Percentiles rank a stretch among this genome's conserved stretches.
phyloP scores from a whole-genome alignment of 2,888 invertebrate species.

The Lathronympha strigana region DNA sequence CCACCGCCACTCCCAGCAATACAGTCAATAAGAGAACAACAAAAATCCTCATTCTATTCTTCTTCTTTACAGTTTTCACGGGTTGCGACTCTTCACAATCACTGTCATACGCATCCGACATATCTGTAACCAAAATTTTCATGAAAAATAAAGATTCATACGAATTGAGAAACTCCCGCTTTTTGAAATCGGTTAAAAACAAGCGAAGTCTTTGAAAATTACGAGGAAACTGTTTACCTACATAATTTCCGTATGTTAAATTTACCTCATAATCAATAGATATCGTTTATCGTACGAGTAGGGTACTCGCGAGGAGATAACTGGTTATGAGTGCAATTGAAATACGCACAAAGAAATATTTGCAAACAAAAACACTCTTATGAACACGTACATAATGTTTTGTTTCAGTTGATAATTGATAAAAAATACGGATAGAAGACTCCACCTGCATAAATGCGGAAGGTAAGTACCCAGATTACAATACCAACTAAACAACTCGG shows the following conservation, averaged over 20 bases:
- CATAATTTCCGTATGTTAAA: neutral
- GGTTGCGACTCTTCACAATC: conserved; percentile 22
- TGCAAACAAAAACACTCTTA: neutral
- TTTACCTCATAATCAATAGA: conserved; percentile 14
- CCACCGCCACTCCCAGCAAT: conserved; percentile 11
- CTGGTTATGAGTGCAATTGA: neutral
- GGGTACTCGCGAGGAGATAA: conserved; percentile 16
- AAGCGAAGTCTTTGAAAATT: conserved; percentile 1
- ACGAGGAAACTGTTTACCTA: conserved; percentile 14
- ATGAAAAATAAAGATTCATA: conserved; percentile 6
- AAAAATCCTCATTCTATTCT: conserved; percentile 12
- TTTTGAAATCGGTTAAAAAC: too few relatives aligned
- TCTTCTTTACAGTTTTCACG: conserved; percentile 16
- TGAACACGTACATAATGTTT: neutral
- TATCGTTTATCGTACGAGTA: conserved; percentile 16
- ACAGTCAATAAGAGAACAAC: conserved; percentile 6
- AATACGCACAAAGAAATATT: neutral
- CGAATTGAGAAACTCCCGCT: too few relatives aligned
- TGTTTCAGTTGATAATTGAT: neutral
- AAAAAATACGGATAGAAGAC: too few relatives aligned
- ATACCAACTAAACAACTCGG: too few relatives aligned
- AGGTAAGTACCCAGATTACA: too few relatives aligned
- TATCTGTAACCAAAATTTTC: conserved; percentile 28
- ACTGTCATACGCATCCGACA: conserved; percentile 19
- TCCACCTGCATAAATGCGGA: too few relatives aligned